Base-by-base conservation (phyloP, 2,113 vertebrate species). In the Tenebrosternarchus preto region DNA sequence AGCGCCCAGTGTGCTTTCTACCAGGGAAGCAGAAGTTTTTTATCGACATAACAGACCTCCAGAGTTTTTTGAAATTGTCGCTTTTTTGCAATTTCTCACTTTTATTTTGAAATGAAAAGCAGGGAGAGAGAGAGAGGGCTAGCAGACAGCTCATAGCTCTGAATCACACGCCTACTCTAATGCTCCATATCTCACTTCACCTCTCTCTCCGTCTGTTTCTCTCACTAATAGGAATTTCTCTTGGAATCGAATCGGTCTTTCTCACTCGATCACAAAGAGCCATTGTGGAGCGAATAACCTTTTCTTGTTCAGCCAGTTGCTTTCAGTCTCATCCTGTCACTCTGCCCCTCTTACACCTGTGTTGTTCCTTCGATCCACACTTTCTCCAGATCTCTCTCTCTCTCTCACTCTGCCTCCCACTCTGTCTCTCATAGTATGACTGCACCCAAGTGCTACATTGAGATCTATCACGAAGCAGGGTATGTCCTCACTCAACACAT, bases 341-440 rank as follows among this genome's bases (percentile, higher is more conserved):
- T 76, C n/a, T 24, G 16, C 31, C 33, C 46, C 24, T 76, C 56
- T 59, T 9, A n/a, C 11, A 9, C 6, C 2, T 50, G 43, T 50
- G 12, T 12, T 50, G 43, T 50, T 50, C 43, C 15, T 50, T 50
- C 43, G 43, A 15, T 50, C 43, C 43, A 50, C 43, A 15, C 43
- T 50, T 50, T 50, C 43, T 15, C 43, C 43, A 50, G 8, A 50
- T 50, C 43, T 15, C 43, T 50, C 43, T 15, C 43, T 50, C 43
- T 1, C 43, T 15, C 43, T 15, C 24, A 29, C 22, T 29, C 71
- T 29, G 1, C 31, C 39, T 64, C 19, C 61, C 60, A 43, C 39
- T 76, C 60, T 76, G 15, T 50, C 22, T 76, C 74, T 50, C 43
- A 50, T 50, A 50, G 43, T 50, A 50, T 50, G 43, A 50, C 43